Base-by-base conservation (phyloP, 2,888 invertebrate species). In the Margaritifera margaritifera region DNA sequence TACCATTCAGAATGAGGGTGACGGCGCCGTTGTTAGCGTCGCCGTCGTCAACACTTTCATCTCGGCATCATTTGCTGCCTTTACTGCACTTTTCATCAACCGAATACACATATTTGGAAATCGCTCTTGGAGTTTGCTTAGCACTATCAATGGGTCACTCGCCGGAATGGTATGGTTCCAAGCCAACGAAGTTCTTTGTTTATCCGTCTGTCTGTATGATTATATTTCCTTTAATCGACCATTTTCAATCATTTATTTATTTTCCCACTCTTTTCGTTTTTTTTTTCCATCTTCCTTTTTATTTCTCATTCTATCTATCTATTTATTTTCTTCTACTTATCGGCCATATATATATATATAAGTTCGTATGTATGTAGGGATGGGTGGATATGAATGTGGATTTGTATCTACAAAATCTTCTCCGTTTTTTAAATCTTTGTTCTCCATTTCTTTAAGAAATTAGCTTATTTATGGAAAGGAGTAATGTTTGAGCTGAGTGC, bases 21-120 rank as follows among this genome's bases (percentile, higher is more conserved):
- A 90, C 73, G 90, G 91, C 0, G 86, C 82, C 4, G 83, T 86
- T 3, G 88, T 92, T 11, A 89, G 90, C 8, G 71, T 86, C 6
- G 87, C 91, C 6, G 89, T 91, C 69, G 86, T 90, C 71, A 92
- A 91, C 87, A 92, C 92, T 0, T 87, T 92, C 64, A 84, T 92
- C 71, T 89, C 90, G 20, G 92, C 90, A 3, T 88, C 90, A 15
- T 90, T 90, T 27, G 91, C 90, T 0, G 91, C 90, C 19, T 75
- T 91, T 22, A 81, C 87, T 0, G 87, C 89, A 2, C 83, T 92
- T 6, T 61, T 88, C 50, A 78, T 90, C 27, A 84, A 88, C 69
- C 69, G 72, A 52, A 62, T 80, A 20, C 64, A 71, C 1, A 19
- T 76, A 19, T 74, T 81, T 64, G 81, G 81, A 27, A 80, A 77